Evolutionary conservation across 23 tunicate genomes (phyloP), one percentile per base, ranked within the genome.

Genomic region (Halocynthia aurantium): DNA sequence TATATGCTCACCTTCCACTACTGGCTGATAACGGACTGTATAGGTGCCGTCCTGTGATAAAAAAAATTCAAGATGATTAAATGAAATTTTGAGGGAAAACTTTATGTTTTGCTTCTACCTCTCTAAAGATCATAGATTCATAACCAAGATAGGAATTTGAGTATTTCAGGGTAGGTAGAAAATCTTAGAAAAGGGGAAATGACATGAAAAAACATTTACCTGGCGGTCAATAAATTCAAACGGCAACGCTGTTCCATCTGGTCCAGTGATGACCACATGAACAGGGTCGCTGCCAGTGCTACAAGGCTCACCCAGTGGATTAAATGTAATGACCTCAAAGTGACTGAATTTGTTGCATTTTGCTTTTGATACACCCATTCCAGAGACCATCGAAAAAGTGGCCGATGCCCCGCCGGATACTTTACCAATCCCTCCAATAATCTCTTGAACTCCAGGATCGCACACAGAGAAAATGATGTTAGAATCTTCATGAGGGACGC

Each of bases 401-500:
- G 62, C 78, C 55, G 62, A 74, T 5, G 58, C 55, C 31, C 57
- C 49, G 57, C 78, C 22, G 6, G 78, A 20, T 53, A 74, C 57
- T 55, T 74, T 74, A 12, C 78, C 78, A 53, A 74, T 62, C 19
- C 56, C 56, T 20, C 78, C 56, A n/a, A 74, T 52, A 53, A 63
- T 53, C 18, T 62, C 22, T n/a, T 50, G 20, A 22, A 80, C 13
- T 7, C 76, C 55, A 8, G 79, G 69, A 55, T 89, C 88, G 18
- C 88, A 88, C 17, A 72, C 85, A 52, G 63, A 13, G 69, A 90
- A 90, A 7, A 72, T 51, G 8, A 90, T 55, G 31, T 70, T 74
- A 51, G 81, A 86, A 65, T 90, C 97, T 53, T 90, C 97, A 13
- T 71, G 70, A n/a, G 82, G 80, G 50, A 61, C 20, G 51, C 56